These are phyloP conservation scores for Mycalesis mineus DNA, from an alignment of 2,888 invertebrate species.

Conservation along the genomic window DNA sequence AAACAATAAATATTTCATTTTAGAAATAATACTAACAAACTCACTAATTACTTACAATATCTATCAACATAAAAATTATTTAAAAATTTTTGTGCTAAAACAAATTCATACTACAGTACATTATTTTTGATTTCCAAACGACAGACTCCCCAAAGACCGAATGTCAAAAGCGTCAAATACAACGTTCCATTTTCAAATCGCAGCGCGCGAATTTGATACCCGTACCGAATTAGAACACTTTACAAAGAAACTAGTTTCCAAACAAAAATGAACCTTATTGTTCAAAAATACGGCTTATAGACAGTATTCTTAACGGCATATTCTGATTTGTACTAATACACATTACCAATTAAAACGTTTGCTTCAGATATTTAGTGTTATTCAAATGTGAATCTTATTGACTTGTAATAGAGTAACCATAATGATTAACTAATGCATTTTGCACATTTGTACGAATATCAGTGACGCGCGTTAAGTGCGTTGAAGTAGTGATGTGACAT, in stretches of 20 bases:
- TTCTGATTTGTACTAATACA: background rate
- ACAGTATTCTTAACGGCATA: background rate
- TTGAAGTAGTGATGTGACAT: slow-evolving; percentile 45
- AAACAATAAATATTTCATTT: too few relatives aligned
- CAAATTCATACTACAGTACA: too few relatives aligned
- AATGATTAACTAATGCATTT: background rate
- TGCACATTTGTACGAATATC: slow-evolving; percentile 31
- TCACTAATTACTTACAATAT: too few relatives aligned
- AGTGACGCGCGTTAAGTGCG: slow-evolving; percentile 54
- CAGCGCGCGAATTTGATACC: slow-evolving; percentile 34
- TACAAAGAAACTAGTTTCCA: background rate
- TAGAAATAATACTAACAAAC: too few relatives aligned
- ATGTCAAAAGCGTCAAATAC: slow-evolving; percentile 55
- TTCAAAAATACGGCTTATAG: background rate
- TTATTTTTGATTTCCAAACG: background rate
- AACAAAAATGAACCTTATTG: slow-evolving; percentile 16
- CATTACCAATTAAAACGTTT: background rate
- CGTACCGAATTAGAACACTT: slow-evolving; percentile 28
- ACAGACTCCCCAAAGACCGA: slow-evolving; percentile 4
- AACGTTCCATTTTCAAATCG: slow-evolving; percentile 45
- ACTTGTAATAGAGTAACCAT: background rate
- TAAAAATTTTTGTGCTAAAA: too few relatives aligned
- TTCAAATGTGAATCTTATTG: background rate
- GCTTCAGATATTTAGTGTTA: background rate
- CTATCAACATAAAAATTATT: too few relatives aligned